Evolutionary conservation across 2,113 vertebrate species (phyloP).

Genomic region (Cathartes aura): DNA sequence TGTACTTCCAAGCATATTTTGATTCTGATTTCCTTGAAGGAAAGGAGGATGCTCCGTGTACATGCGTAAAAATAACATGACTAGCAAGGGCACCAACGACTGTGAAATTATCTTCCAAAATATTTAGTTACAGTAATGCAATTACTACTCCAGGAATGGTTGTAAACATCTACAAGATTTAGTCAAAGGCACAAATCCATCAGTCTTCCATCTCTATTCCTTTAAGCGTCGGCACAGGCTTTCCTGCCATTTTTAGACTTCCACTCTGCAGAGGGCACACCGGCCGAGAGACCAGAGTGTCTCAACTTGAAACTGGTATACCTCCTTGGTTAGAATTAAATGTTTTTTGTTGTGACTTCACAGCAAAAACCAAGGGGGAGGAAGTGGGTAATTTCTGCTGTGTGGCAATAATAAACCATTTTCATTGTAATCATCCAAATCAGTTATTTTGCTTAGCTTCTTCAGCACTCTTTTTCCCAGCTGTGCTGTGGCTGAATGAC

Average conservation of each 20-base stretch:
- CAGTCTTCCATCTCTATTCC: not conserved
- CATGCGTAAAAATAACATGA: not conserved
- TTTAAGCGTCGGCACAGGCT: not conserved
- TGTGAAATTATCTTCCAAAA: not conserved
- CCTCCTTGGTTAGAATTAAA: not conserved
- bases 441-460: not conserved
- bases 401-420: not conserved
- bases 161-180: not conserved
- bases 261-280: accelerated
- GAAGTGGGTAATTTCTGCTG: not conserved
- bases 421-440: not conserved
- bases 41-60: not conserved
- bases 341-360: not conserved
- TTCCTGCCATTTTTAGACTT: not conserved
- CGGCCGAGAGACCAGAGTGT: accelerated
- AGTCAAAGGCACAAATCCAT: not conserved
- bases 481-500: slow-evolving; percentile 40
- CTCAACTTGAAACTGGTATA: not conserved
- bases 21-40: not conserved
- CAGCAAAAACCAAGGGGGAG: not conserved
- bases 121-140: not conserved
- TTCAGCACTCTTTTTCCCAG: not conserved
- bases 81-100: not conserved
- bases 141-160: not conserved
- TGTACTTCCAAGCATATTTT: not conserved